Evolutionary conservation across 2,888 invertebrate genomes (phyloP), one percentile per base, ranked within the genome.

Genomic region (Poecilobothrus nobilitatus): DNA sequence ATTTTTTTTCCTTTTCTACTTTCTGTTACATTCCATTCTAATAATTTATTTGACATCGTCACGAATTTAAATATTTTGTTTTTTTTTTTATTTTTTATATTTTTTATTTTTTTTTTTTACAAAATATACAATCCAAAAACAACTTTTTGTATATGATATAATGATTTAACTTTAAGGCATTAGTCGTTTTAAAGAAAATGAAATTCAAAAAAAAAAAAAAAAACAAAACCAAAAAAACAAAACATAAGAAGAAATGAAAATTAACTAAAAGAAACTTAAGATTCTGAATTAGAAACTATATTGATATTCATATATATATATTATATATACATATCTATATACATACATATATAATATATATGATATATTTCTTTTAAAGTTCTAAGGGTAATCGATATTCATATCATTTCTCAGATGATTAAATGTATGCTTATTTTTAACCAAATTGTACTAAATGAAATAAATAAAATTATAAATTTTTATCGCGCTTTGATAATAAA

Each of bases 21-120:
- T 64, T 66, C 22, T 41, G 21, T 64, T 64, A 44, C 44, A 22
- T 66, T 65, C 37, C 33, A 33, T 33, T 34, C 37, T 65, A n/a
- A 66, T 66, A 44, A 66, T 66, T 66, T 66, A 66, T 66, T 66
- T 66, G 66, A 66, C 66, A 66, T 66, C 22, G 66, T 66, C 66
- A 66, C 66, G 66, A 66, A 20, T 66, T 66, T 20, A 34, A n/a
- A 65, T 65, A 53, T 10, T 37, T 2, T 37, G 12, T 53, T 53
- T 12, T 63, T 63, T 63, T 53, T 53, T 18, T 53, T 27, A 5
- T 27, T 27, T 4, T 27, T 63, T 63, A 9, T 22, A 3, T 63
- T 53, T 53, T 18, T 53, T 27, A 5, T 27, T 27, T 4, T 27
- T 27, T 5, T 2, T 27, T 27, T 27, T 27, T 27, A 27, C 5